Percentiles rank a stretch among this genome's conserved stretches.
phyloP scores from a whole-genome alignment of 2,888 invertebrate genomes.

The Anticlea derivata region DNA sequence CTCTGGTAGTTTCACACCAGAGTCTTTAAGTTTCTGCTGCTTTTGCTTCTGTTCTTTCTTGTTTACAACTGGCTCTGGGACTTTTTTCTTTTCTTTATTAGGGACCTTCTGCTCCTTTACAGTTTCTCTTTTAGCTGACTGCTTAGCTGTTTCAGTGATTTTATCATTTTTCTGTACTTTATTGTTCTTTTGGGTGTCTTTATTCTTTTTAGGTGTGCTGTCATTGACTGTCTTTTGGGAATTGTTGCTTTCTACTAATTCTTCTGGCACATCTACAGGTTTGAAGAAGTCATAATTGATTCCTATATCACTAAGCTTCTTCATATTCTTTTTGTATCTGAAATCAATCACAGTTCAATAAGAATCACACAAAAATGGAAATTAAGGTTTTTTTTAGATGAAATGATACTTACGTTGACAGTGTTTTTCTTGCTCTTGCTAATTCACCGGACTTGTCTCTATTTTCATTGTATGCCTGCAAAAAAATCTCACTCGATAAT shows the following conservation, averaged over 20 bases:
- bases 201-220: conserved; percentile 33
- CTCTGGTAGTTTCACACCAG: conserved; percentile 54
- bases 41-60: conserved; percentile 53
- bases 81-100: conserved; percentile 29
- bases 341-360: background rate
- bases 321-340: conserved; percentile 72
- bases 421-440: conserved; percentile 61
- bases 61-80: conserved; percentile 35
- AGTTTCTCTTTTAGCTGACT: conserved; percentile 27
- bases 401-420: conserved; percentile 58
- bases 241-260: conserved; percentile 40
- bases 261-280: conserved; percentile 76
- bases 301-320: conserved; percentile 73
- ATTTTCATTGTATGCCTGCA: conserved; percentile 65
- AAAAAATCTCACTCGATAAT: too few species aligned
- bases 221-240: conserved; percentile 32
- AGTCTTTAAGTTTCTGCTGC: conserved; percentile 51
- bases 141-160: conserved; percentile 15
- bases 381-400: background rate
- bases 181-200: conserved; percentile 18
- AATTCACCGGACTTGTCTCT: conserved; percentile 64
- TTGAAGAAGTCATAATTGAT: conserved; percentile 80
- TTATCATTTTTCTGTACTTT: conserved; percentile 17
- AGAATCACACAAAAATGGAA: background rate
- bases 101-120: conserved; percentile 25